Evolutionary conservation across 2,797 vertebrate species (phyloP).

Genomic region (Caiman crocodilus): DNA sequence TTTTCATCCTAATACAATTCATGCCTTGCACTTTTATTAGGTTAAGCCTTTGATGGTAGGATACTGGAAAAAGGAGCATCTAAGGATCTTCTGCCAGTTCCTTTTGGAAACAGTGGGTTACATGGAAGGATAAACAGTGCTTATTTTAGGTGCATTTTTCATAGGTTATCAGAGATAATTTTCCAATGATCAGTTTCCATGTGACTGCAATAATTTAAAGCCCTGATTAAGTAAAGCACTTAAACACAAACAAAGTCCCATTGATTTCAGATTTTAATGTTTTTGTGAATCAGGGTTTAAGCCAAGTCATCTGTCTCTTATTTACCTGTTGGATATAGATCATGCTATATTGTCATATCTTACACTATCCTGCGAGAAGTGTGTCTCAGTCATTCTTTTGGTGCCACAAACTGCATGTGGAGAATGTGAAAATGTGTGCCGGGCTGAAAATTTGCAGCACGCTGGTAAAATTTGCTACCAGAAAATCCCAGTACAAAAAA

Average conservation of each 20-base stretch:
- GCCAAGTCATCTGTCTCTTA: neutral
- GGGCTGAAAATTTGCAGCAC: too few species aligned
- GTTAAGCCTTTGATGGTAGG: neutral
- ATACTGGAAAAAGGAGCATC: neutral
- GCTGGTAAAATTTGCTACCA: too few species aligned
- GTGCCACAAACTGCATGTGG: too few species aligned
- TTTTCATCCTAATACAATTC: slow-evolving; percentile 18
- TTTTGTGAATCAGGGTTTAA: neutral
- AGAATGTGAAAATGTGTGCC: too few species aligned
- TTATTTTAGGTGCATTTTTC: neutral
- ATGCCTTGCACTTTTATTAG: slow-evolving; percentile 5
- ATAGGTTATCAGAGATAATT: neutral
- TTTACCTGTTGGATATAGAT: neutral
- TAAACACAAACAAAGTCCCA: neutral
- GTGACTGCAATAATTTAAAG: neutral
- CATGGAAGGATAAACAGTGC: neutral
- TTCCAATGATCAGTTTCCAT: neutral
- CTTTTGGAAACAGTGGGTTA: neutral
- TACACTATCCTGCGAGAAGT: neutral
- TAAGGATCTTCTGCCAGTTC: neutral
- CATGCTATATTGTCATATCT: neutral
- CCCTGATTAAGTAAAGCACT: neutral
- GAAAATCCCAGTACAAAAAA: too few species aligned
- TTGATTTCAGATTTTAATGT: neutral
- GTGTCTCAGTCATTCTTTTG: too few species aligned